A percentile compares a stretch with the other conserved stretches of the same genome.
Conservation (phyloP, 2,888 invertebrate species). For the Serrognathus titanus region DNA sequence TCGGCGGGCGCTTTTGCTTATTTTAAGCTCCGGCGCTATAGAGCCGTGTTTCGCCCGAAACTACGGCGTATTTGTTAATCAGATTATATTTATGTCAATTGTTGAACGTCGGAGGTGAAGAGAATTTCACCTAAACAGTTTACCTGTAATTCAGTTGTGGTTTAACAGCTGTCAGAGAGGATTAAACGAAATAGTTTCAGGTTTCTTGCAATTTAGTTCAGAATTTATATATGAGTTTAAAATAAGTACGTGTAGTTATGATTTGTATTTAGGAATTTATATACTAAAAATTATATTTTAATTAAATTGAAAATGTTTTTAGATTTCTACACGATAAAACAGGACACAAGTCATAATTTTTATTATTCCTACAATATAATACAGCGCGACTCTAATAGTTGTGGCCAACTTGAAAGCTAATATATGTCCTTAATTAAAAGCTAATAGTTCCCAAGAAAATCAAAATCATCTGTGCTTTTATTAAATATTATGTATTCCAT, state of each 20-base stretch:
- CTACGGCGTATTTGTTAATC: constrained; percentile 21
- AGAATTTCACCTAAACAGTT: constrained; percentile 28
- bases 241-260: no score
- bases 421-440: no score
- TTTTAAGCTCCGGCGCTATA: not conserved
- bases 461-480: no score
- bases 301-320: no score
- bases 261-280: not conserved
- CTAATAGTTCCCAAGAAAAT: no score
- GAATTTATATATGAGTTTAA: not conserved
- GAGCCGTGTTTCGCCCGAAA: not conserved
- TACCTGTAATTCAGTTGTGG: constrained; percentile 29
- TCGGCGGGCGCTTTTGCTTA: not conserved
- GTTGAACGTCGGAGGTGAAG: constrained; percentile 23
- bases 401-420: no score
- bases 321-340: no score
- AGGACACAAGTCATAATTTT: no score
- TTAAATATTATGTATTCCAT: no score
- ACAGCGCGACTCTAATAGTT: no score
- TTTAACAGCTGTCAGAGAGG: constrained; percentile 26
- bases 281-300: not conserved
- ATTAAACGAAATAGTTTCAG: constrained; percentile 22
- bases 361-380: no score
- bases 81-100: constrained; percentile 28
- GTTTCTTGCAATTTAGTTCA: constrained; percentile 19